Percentiles rank a stretch among this genome's conserved stretches.
Evolutionary conservation across 2,888 invertebrate species (phyloP).

Genomic region (Pachycephus smyrnensis): DNA sequence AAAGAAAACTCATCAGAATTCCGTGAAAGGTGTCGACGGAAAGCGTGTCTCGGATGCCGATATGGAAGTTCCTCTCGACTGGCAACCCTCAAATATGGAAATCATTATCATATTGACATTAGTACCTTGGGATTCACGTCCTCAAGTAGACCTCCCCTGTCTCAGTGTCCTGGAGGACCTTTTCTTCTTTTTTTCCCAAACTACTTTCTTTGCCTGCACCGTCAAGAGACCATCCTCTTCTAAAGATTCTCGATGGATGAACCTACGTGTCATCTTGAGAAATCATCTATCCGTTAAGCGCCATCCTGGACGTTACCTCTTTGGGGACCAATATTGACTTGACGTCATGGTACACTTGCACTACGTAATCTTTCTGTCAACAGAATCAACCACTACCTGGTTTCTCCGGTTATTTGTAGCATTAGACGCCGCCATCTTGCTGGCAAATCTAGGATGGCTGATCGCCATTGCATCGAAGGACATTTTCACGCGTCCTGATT

Average conservation of each 20-base stretch:
- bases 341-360: too few relatives aligned
- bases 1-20: slow-evolving; percentile 57
- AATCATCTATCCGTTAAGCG: not conserved
- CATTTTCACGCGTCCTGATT: not conserved
- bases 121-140: slow-evolving; percentile 16
- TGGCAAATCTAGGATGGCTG: too few relatives aligned
- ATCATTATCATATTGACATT: slow-evolving; percentile 56
- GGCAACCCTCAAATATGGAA: slow-evolving; percentile 46
- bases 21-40: slow-evolving; percentile 49
- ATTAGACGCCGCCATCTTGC: not conserved
- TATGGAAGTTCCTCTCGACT: slow-evolving; percentile 31
- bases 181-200: not conserved
- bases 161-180: not conserved
- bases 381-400: not conserved
- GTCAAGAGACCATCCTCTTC: not conserved
- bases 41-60: slow-evolving; percentile 59
- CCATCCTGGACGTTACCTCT: too few relatives aligned
- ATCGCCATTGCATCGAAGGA: not conserved
- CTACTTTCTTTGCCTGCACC: not conserved
- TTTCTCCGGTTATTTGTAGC: not conserved
- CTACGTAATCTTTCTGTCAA: too few relatives aligned
- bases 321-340: not conserved
- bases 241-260: not conserved
- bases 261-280: not conserved
- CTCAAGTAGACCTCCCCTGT: not conserved